Conservation (phyloP, 2,888 invertebrate genomes). For the Isotomurus palustris region DNA sequence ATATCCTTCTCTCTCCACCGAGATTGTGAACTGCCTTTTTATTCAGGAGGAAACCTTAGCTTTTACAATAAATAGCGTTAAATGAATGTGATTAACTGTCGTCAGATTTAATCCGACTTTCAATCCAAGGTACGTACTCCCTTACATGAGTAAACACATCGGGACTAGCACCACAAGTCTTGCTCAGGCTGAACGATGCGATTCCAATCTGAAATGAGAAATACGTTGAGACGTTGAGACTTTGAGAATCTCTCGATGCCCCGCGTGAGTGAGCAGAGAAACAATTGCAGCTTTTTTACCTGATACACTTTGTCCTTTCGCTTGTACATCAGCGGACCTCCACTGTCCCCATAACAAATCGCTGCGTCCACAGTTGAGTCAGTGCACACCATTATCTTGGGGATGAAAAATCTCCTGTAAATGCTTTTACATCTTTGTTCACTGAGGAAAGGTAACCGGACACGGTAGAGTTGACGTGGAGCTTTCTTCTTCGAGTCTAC, state of each 20-base stretch:
- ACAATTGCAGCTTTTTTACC: conserved; percentile 23
- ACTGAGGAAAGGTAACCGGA: conserved; percentile 39
- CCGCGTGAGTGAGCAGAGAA: not conserved
- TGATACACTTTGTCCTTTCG: conserved; percentile 40
- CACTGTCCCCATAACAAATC: conserved; percentile 44
- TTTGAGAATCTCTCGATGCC: not conserved
- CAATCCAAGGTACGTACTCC: conserved; percentile 37
- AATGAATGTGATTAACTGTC: not conserved
- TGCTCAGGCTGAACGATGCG: conserved; percentile 40
- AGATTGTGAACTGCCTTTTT: too few species aligned
- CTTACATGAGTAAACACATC: conserved; percentile 43
- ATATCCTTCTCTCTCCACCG: too few species aligned
- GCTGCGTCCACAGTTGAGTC: conserved; percentile 42
- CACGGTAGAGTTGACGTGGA: conserved; percentile 37
- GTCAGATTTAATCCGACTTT: conserved; percentile 15
- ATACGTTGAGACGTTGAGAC: not conserved
- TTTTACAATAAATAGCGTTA: too few species aligned
- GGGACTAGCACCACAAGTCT: conserved; percentile 41
- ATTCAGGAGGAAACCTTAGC: too few species aligned
- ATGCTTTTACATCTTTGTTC: conserved; percentile 31
- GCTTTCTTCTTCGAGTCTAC: conserved; percentile 38
- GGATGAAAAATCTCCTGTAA: conserved; percentile 40
- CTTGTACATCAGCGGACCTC: conserved; percentile 42
- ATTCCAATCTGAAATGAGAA: conserved; percentile 38
- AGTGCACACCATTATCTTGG: conserved; percentile 43